Percentiles rank a stretch among this genome's conserved stretches.
Conservation (phyloP, 2,888 invertebrate species). For the Acleris emargana region DNA sequence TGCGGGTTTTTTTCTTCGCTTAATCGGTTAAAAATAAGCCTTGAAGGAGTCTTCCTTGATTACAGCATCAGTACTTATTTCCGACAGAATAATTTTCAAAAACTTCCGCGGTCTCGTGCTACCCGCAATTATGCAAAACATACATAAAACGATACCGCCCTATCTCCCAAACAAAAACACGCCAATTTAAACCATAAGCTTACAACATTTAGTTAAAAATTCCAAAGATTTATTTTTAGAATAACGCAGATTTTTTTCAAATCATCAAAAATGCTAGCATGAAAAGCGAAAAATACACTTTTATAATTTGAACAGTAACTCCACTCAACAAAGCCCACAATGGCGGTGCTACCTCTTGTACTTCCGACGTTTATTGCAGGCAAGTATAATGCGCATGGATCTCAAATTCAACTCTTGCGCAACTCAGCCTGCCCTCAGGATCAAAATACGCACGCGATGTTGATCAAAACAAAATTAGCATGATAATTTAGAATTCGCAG, state of each 20-base stretch:
- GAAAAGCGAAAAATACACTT: too few relatives aligned
- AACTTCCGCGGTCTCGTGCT: slow-evolving; percentile 15
- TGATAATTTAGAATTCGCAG: slow-evolving; percentile 1
- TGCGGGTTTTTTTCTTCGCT: neutral
- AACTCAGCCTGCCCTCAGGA: slow-evolving; percentile 23
- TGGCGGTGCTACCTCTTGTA: too few relatives aligned
- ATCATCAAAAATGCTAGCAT: neutral
- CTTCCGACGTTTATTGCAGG: neutral
- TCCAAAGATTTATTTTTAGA: neutral
- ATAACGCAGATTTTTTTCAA: neutral
- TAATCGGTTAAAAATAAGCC: neutral
- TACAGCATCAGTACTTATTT: neutral
- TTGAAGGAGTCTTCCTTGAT: neutral
- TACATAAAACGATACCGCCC: neutral
- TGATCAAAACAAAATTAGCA: slow-evolving; percentile 23
- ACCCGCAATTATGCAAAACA: slow-evolving; percentile 16
- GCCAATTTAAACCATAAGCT: neutral
- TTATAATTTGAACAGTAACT: too few relatives aligned
- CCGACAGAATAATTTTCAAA: slow-evolving; percentile 1
- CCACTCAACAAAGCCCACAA: too few relatives aligned
- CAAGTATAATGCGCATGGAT: slow-evolving; percentile 11
- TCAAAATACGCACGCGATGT: slow-evolving; percentile 22
- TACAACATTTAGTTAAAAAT: neutral
- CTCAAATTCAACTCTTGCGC: slow-evolving; percentile 14
- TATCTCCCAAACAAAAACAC: neutral